These are phyloP conservation scores for Venustoraphidia nigricollis DNA, from an alignment of 2,888 invertebrate genomes.

Conservation along the genomic window DNA sequence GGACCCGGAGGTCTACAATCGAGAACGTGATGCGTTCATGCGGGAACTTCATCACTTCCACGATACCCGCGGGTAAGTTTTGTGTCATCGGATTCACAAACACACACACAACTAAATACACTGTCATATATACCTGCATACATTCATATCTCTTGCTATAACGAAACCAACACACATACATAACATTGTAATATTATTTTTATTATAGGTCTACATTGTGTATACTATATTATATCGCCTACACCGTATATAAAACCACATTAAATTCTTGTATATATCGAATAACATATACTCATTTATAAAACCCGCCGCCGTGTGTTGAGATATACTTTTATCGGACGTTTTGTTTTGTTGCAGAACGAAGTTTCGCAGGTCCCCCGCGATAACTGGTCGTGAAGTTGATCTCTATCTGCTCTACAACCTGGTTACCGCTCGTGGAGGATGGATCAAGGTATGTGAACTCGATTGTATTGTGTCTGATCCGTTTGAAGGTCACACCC, in stretches of 20 bases:
- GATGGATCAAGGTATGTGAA: constrained; percentile 76
- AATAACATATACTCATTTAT: background rate
- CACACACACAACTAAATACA: no score
- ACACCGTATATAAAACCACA: no score
- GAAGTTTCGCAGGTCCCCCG: constrained; percentile 46
- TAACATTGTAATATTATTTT: no score
- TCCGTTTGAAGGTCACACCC: constrained; percentile 2
- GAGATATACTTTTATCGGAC: background rate
- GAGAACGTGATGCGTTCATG: constrained; percentile 65
- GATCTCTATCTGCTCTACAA: constrained; percentile 86
- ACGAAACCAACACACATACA: no score
- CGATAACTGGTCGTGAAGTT: constrained; percentile 79
- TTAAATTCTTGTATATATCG: background rate
- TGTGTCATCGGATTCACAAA: background rate
- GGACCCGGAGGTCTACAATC: constrained; percentile 58
- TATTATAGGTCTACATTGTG: no score
- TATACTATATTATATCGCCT: no score
- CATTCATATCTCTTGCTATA: no score
- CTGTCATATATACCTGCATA: no score
- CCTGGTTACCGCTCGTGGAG: constrained; percentile 82
- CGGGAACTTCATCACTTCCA: constrained; percentile 82
- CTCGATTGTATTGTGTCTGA: background rate
- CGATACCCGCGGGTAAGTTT: constrained; percentile 75
- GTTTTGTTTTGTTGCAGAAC: constrained; percentile 28
- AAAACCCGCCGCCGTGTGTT: background rate